These are phyloP conservation scores for Drosophila antonietae DNA, from an alignment of 2,888 invertebrate genomes.

Conservation along the genomic window DNA sequence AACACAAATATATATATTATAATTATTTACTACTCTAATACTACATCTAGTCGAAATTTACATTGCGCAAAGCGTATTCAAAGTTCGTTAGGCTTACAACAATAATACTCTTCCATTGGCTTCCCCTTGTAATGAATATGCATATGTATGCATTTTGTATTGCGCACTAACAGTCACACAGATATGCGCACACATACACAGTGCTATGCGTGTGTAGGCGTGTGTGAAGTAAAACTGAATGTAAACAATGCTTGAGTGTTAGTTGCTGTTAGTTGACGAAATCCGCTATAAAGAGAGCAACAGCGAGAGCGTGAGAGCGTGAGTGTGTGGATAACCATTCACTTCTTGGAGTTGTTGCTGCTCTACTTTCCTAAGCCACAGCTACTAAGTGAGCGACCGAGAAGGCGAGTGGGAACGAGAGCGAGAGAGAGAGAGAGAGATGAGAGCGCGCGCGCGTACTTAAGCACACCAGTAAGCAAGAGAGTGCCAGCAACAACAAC, in stretches of 20 bases:
- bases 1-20: no score
- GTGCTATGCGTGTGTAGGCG: neutral
- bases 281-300: constrained; percentile 9
- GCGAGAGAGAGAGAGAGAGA: neutral
- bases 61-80: neutral
- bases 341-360: constrained; percentile 50
- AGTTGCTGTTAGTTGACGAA: constrained; percentile 26
- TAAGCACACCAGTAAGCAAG: constrained; percentile 3
- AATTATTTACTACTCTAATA: no score
- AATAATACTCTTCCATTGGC: neutral
- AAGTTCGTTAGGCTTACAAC: constrained; percentile 2
- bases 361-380: constrained; percentile 60
- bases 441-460: constrained; percentile 8
- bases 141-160: constrained; percentile 31
- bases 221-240: constrained; percentile 21
- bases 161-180: constrained; percentile 13
- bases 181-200: neutral
- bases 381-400: neutral
- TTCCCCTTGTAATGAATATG: constrained; percentile 21
- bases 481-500: constrained; percentile 23
- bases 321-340: constrained; percentile 11
- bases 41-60: no score
- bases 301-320: neutral
- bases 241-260: constrained; percentile 29
- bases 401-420: constrained; percentile 8